Evolutionary conservation across 2,797 vertebrate species (phyloP), one percentile per base, ranked within the genome.

Genomic region (Danionella dracula): DNA sequence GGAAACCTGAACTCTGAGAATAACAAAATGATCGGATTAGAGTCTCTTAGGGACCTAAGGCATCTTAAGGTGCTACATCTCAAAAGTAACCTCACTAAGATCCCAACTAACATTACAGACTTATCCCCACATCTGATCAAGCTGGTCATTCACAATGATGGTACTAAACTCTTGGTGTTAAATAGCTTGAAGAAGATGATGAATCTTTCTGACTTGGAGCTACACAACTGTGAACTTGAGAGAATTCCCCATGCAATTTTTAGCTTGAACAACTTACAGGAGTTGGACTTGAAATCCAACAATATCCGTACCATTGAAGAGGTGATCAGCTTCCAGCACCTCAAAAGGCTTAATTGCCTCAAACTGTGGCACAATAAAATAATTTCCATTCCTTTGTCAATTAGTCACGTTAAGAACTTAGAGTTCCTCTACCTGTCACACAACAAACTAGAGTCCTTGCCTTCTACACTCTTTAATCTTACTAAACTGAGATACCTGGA

Each of bases 281-380:
- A 98, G 75, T 84, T 99, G 66, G 96, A 99, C 80, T 86, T 99
- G 44, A 99, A 99, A 74, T 93, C 93, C 12, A 99, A 99, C 72
- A 94, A 92, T 79, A 98, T 99, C 73, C 93, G 94, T 65, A 98
- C 93, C 76, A 98, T 99, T 20, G 96, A 99, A 83, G 97, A 99
- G 82, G 87, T 99, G 72, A 97, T 99, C 74, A 99, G 97, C 84
- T 99, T 99, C 79, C 97, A 99, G 80, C 96, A 99, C 79, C 90
- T 99, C 46, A 99, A 98, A 86, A 92, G 95, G 79, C 87, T 99
- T 71, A 95, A 91, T 2, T 96, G 92, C 82, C 92, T 99, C 77
- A 99, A 98, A 81, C 86, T 99, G 49, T 99, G 96, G 96, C 94
- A 99, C 87, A 99, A 99, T 79, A 97, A 95, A 83, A 98, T 99